Conservation (phyloP, 1,140 invertebrate species). For the Calliopsis andreniformis region DNA sequence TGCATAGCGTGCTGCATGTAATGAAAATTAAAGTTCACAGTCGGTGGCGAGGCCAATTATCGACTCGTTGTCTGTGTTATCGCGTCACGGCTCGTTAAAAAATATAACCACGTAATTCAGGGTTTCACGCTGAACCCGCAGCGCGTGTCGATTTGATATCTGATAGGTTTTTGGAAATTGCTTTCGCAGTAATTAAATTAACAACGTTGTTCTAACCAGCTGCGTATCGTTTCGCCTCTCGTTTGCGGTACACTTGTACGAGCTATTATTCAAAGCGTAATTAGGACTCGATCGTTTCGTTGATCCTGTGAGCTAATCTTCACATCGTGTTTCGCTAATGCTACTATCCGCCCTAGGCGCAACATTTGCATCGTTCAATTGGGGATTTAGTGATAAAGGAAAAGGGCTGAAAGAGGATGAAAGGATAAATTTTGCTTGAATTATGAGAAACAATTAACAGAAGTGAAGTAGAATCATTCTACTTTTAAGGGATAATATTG, state of each 20-base stretch:
- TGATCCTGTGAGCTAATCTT: too few relatives aligned
- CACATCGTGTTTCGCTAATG: too few relatives aligned
- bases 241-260: background rate
- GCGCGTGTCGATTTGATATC: background rate
- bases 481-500: too few relatives aligned
- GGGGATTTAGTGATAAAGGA: too few relatives aligned
- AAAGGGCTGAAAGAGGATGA: too few relatives aligned
- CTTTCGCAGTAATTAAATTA: background rate
- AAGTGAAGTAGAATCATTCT: too few relatives aligned
- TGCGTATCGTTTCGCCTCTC: background rate
- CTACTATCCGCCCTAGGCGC: too few relatives aligned
- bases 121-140: background rate
- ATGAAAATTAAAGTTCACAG: slow-evolving; percentile 34
- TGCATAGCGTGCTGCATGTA: background rate
- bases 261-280: background rate
- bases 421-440: too few relatives aligned
- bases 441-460: too few relatives aligned
- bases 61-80: background rate
- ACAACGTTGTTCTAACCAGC: background rate
- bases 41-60: background rate
- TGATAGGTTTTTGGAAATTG: background rate
- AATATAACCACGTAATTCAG: slow-evolving; percentile 3
- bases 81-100: background rate
- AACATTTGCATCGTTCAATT: too few relatives aligned
- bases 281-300: too few relatives aligned